Evolutionary conservation across 2,113 vertebrate genomes (phyloP), one percentile per base, ranked within the genome.

Genomic region (Ondatra zibethicus): DNA sequence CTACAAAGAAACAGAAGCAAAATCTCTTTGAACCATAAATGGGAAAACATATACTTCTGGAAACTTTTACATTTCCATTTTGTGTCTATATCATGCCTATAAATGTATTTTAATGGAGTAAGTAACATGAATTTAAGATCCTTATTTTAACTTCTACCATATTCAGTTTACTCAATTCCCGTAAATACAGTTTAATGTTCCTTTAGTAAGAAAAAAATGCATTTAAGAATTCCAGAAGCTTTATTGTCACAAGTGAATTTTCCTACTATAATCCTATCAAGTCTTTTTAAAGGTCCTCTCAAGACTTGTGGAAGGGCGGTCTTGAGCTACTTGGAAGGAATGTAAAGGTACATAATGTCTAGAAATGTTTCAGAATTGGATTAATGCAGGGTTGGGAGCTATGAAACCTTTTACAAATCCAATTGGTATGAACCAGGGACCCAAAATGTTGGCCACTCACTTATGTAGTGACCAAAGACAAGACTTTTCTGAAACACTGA

Each of bases 91-190:
- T n/a, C 81, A 16, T 55, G 13, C 8, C 45, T 66, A 78, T 94
- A 66, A 95, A 89, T 81, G 1, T 36, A 89, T 47, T 78, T 92
- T 88, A 70, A 88, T 91, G 13, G 25, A 96, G 42, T 91, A 88
- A 90, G 50, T 95, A 23, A 63, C 13, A 81, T 65, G 16, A 90
- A 61, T 70, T 72, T 88, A 93, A 80, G 33, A n/a, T 88, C 55
- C 92, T 86, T 89, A 73, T 39, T 92, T 91, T 91, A 52, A 86
- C 31, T 97, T 63, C 58, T 76, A 61, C 63, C 66, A 88, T 25
- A 96, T 87, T 70, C 55, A 63, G 75, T 96, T 91, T 88, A 42
- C 73, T 94, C 84, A 96, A 91, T 89, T n/a, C 39, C 33, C 45
- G 42, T 23, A 78, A 31, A 92, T 25, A 80, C 29, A 86, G 17